phyloP scores from a whole-genome alignment of 2,113 vertebrate species.

The Phoenicopterus ruber region DNA sequence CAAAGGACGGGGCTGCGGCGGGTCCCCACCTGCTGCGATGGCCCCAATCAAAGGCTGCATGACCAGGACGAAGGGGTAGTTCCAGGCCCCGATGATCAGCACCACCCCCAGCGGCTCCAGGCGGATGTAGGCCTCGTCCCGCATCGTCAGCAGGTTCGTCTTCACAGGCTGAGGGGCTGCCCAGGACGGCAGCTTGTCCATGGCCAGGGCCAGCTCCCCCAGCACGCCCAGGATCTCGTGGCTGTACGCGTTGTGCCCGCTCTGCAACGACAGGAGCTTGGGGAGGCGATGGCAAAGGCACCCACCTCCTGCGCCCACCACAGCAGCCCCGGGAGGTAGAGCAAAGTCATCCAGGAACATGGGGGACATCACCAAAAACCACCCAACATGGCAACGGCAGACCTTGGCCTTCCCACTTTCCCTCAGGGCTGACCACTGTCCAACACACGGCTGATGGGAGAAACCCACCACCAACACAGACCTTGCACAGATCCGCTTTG shows the following conservation, averaged over 20 bases:
- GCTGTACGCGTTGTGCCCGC: conserved; percentile 63
- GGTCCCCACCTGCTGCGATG: conserved; percentile 85
- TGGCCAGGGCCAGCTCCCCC: conserved; percentile 74
- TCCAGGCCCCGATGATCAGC: conserved; percentile 91
- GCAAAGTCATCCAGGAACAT: no score
- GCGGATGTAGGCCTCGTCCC: conserved; percentile 79
- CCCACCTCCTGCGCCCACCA: no score
- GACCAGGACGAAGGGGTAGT: conserved; percentile 85
- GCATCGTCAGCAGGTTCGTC: conserved; percentile 76
- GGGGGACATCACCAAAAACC: neutral
- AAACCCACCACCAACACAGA: neutral
- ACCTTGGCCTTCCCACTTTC: neutral
- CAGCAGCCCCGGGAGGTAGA: no score
- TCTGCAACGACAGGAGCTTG: conserved; percentile 48
- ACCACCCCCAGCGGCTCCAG: conserved; percentile 87
- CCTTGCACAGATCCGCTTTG: conserved; percentile 82
- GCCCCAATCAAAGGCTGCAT: conserved; percentile 88
- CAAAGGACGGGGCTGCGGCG: no score
- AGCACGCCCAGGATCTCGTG: conserved; percentile 80
- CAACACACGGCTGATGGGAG: rapidly evolving
- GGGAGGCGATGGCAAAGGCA: neutral
- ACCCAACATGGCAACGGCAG: rapidly evolving
- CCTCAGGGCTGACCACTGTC: rapidly evolving
- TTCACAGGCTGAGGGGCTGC: conserved; percentile 70
- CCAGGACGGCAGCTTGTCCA: conserved; percentile 81